Percentiles rank a stretch among this genome's conserved stretches.
Conservation (phyloP, 2,888 invertebrate species). For the Lumbricus terrestris region DNA sequence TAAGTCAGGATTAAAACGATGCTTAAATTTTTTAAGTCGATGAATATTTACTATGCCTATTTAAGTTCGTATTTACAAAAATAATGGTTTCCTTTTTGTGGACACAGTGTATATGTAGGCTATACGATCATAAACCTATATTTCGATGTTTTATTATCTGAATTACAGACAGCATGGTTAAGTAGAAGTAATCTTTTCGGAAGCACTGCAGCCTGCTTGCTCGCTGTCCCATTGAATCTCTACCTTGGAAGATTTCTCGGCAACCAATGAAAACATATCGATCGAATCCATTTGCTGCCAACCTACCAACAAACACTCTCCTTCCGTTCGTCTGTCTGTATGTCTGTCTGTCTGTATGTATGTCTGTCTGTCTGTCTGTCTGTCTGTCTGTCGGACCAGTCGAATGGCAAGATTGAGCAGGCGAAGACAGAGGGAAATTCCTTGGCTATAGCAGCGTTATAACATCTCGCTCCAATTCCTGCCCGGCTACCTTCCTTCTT, state of each 20-base stretch:
- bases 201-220: background rate
- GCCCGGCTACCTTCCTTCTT: too few species aligned
- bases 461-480: background rate
- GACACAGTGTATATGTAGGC: too few species aligned
- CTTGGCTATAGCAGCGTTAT: background rate
- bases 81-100: too few species aligned
- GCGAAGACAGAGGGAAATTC: constrained; percentile 3
- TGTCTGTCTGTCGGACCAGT: background rate
- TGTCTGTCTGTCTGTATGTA: too few species aligned
- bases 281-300: background rate
- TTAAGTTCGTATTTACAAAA: too few species aligned
- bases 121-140: background rate
- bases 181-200: background rate
- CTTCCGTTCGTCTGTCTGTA: background rate
- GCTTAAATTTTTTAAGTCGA: too few species aligned
- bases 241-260: background rate
- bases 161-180: background rate
- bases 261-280: background rate
- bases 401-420: background rate
- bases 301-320: background rate
- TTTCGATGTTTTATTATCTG: background rate
- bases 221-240: background rate
- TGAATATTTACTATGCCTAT: too few species aligned
- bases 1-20: too few species aligned
- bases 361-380: too few species aligned